A percentile compares a stretch with the other conserved stretches of the same genome.
Evolutionary conservation across 2,888 invertebrate species (phyloP).

Genomic region (Cerastis rubricosa): DNA sequence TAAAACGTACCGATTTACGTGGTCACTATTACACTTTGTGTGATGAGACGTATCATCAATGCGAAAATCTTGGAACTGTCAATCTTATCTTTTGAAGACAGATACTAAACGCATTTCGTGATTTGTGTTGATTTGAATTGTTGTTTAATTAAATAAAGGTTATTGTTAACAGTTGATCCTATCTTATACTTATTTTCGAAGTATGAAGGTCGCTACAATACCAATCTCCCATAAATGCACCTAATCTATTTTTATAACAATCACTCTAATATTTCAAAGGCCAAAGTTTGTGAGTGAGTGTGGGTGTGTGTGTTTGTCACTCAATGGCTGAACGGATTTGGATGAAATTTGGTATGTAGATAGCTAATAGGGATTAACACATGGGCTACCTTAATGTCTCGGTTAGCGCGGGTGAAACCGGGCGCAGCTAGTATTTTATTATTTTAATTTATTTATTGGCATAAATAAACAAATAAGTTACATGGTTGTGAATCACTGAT

Average conservation of each 20-base stretch:
- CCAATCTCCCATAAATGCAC: background rate
- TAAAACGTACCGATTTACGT: background rate
- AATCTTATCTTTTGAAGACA: background rate
- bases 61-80: background rate
- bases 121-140: background rate
- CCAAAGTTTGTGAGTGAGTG: no score
- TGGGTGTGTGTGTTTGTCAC: no score
- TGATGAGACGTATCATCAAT: background rate
- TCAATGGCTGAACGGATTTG: no score
- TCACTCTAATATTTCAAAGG: no score
- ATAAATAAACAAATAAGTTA: background rate
- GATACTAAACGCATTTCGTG: background rate
- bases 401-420: no score
- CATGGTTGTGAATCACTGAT: background rate
- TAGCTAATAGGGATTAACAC: no score
- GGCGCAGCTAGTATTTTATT: no score
- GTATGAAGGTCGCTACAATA: background rate
- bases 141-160: background rate
- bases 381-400: no score
- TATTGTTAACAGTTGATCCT: background rate
- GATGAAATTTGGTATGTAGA: no score
- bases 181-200: background rate
- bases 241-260: no score
- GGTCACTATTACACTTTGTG: background rate
- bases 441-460: no score